A percentile compares a stretch with the other conserved stretches of the same genome.
phyloP scores from a whole-genome alignment of 2,113 vertebrate species.

The Nansenia antarctica region DNA sequence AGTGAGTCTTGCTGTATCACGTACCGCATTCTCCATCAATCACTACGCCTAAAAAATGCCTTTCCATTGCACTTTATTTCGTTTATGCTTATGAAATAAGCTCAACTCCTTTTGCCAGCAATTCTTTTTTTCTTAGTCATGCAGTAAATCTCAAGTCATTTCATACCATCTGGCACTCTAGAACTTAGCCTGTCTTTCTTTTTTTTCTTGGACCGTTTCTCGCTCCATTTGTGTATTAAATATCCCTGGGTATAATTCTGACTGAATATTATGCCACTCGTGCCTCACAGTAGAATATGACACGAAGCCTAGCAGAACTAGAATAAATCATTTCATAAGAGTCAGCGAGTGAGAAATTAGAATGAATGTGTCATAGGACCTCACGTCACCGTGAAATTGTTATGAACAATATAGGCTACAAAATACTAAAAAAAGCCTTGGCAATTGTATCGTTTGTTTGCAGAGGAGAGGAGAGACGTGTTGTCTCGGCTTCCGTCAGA shows the following conservation, averaged over 20 bases:
- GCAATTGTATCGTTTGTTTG: slow-evolving; percentile 26
- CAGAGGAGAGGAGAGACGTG: slow-evolving; percentile 1
- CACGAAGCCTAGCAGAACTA: slow-evolving; percentile 1
- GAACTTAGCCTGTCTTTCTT: slow-evolving; percentile 26
- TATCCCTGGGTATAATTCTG: slow-evolving; percentile 30
- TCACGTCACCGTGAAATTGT: slow-evolving; percentile 32
- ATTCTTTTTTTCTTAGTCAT: slow-evolving; percentile 59
- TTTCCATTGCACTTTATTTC: slow-evolving; percentile 57
- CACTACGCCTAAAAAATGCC: slow-evolving; percentile 53
- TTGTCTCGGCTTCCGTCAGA: neutral
- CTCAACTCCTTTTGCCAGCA: slow-evolving; percentile 57
- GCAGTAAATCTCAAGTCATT: slow-evolving; percentile 61
- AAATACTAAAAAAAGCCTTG: slow-evolving; percentile 14
- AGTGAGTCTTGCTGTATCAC: slow-evolving; percentile 38
- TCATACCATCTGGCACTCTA: slow-evolving; percentile 65
- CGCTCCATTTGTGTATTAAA: slow-evolving; percentile 39
- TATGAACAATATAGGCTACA: slow-evolving; percentile 23
- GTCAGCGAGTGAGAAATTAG: slow-evolving; percentile 24
- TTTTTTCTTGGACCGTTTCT: slow-evolving; percentile 25
- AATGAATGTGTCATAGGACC: slow-evolving; percentile 17
- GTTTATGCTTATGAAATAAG: slow-evolving; percentile 62
- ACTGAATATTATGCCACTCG: slow-evolving; percentile 26
- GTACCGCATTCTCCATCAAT: slow-evolving; percentile 56
- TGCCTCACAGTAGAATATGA: slow-evolving; percentile 32
- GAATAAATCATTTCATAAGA: slow-evolving; percentile 30